Evolutionary conservation across 1,140 invertebrate species (phyloP), one percentile per base, ranked within the genome.

Genomic region (Drosophila kohkoa): DNA sequence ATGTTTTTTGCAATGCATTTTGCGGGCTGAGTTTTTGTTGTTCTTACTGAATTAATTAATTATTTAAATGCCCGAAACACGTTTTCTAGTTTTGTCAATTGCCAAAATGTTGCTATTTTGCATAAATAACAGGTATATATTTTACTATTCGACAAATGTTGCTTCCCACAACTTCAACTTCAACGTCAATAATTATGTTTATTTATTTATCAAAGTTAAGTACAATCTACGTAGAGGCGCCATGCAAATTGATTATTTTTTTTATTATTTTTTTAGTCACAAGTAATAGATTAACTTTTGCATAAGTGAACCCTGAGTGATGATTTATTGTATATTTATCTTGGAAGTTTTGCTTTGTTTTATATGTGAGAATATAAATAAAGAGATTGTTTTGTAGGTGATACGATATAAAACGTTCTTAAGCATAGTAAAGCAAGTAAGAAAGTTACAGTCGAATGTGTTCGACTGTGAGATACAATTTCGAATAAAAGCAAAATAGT

Each of bases 1-100:
- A 64, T 62, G 59, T 46, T 25, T 57, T 57, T 20, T 11, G 25
- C 28, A 59, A 69, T 63, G 75, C 65, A 69, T 48, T 65, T 58
- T 55, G 25, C 11, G 41, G 35, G 1, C 10, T 4, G n/a, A 32
- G 16, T 38, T 58, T 32, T 71, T 70, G 65, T 63, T 79, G 20
- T n/a, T 57, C 15, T 16, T 6, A 5, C 15, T 38, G 32, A 8
- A 41, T 4, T 57, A 57, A 57, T 38, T 57, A 41, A 57, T 57
- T 57, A 57, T 57, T 57, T 6, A 20, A 38, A 57, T 41, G 5
- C 3, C 20, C 1, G 1, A 41, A 57, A 57, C 54, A 20, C 32
- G 54, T 62, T 52, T 20, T 43, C 1, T 54, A 3, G 38, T 7
- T 30, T 7, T 43, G 3, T 25, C 20, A 49, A 57, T 48, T 35